A percentile compares a stretch with the other conserved stretches of the same genome.
Evolutionary conservation across 1,140 invertebrate genomes (phyloP).

Genomic region (Anastatus disparis): DNA sequence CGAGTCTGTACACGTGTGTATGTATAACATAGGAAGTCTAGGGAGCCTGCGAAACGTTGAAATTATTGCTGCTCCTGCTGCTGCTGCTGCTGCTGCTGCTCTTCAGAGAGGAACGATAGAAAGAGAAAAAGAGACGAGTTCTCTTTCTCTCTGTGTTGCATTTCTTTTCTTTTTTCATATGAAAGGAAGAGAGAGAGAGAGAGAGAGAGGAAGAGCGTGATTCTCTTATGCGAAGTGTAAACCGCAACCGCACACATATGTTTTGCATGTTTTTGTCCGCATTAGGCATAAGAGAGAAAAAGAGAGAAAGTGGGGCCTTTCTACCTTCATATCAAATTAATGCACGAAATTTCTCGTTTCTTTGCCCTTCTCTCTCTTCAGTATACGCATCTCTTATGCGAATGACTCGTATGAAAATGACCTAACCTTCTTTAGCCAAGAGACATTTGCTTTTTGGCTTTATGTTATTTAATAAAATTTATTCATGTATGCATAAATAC

Average conservation of each 20-base stretch:
- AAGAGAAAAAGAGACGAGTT: too few species aligned
- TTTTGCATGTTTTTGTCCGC: conserved; percentile 14
- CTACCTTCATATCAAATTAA: conserved; percentile 38
- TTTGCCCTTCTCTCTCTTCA: too few species aligned
- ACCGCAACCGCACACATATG: not conserved
- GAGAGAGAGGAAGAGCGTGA: too few species aligned
- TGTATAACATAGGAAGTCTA: not conserved
- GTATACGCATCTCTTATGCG: too few species aligned
- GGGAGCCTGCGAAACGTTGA: not conserved
- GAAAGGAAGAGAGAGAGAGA: too few species aligned
- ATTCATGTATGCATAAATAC: too few species aligned
- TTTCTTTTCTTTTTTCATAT: too few species aligned
- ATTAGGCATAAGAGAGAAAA: not conserved
- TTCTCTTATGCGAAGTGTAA: not conserved
- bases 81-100: not conserved
- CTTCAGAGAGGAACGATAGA: too few species aligned
- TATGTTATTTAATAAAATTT: too few species aligned
- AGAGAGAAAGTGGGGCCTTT: too few species aligned
- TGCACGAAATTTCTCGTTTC: not conserved
- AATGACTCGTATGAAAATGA: not conserved
- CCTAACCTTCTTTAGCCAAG: too few species aligned
- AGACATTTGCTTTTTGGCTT: too few species aligned
- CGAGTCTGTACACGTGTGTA: not conserved
- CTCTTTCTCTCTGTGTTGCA: not conserved
- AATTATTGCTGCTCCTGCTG: conserved; percentile 20